A percentile compares a stretch with the other conserved stretches of the same genome.
Evolutionary conservation across 2,888 invertebrate species (phyloP).

Genomic region (Cybosia mesomella): DNA sequence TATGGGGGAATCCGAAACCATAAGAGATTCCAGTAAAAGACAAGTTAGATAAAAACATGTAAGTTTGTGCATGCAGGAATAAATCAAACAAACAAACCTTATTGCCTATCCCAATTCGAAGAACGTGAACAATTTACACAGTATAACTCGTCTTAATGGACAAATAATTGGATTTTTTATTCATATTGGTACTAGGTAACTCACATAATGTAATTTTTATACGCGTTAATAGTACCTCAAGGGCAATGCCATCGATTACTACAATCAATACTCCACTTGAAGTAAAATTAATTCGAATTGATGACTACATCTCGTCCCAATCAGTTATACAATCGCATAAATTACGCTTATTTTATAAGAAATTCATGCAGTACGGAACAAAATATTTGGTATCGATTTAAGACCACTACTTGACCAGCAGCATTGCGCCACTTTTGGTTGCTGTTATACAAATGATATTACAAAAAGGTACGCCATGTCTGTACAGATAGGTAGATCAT

Average conservation of each 20-base stretch:
- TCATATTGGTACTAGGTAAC: conserved; percentile 2
- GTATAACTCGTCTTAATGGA: conserved; percentile 2
- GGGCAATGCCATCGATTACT: background rate
- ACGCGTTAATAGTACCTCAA: conserved; percentile 1
- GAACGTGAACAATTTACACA: conserved; percentile 1
- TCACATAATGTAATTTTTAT: conserved; percentile 1
- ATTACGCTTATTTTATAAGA: background rate
- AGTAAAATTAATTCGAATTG: conserved; percentile 16
- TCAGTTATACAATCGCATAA: background rate
- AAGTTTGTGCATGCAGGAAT: too few species aligned
- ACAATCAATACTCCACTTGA: conserved; percentile 7
- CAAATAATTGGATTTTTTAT: conserved; percentile 7
- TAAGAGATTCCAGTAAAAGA: too few species aligned
- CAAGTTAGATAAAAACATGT: too few species aligned
- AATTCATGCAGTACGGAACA: background rate
- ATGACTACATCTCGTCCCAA: background rate
- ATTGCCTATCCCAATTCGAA: background rate
- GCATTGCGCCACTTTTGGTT: too few species aligned
- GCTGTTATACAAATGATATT: too few species aligned
- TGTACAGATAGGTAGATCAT: background rate
- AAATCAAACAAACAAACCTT: background rate
- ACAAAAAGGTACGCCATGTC: too few species aligned
- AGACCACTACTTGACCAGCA: too few species aligned
- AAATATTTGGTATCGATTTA: too few species aligned
- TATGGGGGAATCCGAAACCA: too few species aligned